Evolutionary conservation across 2,113 vertebrate species (phyloP).

Genomic region (Scopus umbretta): DNA sequence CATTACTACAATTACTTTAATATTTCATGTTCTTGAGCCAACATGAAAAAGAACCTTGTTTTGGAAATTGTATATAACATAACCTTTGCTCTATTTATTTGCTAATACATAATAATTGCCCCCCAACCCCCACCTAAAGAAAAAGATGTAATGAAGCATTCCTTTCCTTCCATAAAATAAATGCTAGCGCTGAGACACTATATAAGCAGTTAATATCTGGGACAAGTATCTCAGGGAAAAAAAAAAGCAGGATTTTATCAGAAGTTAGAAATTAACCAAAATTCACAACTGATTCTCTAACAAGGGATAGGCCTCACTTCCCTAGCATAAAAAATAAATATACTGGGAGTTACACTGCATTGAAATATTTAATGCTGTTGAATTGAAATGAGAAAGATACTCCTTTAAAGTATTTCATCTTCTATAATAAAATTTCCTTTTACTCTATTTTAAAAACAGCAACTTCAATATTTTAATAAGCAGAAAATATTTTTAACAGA

Average conservation of each 20-base stretch:
- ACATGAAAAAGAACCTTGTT: neutral
- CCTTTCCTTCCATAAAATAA: neutral
- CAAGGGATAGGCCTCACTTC: neutral
- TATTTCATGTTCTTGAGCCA: neutral
- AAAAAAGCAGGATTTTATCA: neutral
- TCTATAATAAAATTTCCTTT: neutral
- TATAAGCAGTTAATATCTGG: neutral
- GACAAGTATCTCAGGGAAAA: neutral
- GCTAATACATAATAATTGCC: neutral
- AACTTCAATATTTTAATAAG: neutral
- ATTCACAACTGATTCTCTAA: neutral
- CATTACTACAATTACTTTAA: neutral
- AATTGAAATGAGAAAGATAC: neutral
- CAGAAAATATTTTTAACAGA: neutral
- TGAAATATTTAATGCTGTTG: conserved; percentile 43
- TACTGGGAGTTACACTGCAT: neutral
- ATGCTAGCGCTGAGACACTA: neutral
- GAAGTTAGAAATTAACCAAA: neutral
- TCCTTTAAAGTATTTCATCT: neutral
- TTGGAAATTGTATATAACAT: neutral
- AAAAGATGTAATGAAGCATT: neutral
- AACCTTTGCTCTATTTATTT: neutral
- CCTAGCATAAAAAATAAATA: conserved; percentile 34
- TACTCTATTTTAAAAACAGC: neutral
- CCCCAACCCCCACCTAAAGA: neutral